Evolutionary conservation across 2,113 vertebrate genomes (phyloP).

Genomic region (Ceyx margarethae): DNA sequence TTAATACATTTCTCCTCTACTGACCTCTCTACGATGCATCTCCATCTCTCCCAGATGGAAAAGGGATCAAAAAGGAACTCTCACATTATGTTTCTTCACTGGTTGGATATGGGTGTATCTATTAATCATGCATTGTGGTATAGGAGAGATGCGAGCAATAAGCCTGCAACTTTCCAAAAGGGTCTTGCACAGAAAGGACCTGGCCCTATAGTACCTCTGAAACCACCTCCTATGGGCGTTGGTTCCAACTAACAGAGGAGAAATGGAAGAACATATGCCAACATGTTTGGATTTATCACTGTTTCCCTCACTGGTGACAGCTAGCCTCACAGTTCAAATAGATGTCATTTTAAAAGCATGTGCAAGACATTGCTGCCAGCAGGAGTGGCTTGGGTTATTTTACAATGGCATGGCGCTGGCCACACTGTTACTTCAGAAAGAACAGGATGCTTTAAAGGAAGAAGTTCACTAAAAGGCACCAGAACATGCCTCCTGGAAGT

Average conservation of each 20-base stretch:
- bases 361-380: not conserved
- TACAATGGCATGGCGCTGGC: fast-evolving
- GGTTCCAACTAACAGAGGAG: not conserved
- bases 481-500: not conserved
- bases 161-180: not conserved
- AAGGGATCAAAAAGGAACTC: not conserved
- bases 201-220: not conserved
- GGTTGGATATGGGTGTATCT: not conserved
- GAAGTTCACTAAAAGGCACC: fast-evolving
- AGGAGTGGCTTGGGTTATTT: fast-evolving
- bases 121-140: fast-evolving
- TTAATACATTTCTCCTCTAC: not conserved
- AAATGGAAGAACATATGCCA: not conserved
- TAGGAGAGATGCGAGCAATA: fast-evolving
- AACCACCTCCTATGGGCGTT: not conserved
- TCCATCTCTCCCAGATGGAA: not conserved
- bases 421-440: fast-evolving
- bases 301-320: not conserved
- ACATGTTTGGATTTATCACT: not conserved
- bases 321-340: not conserved
- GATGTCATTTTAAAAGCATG: not conserved
- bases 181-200: not conserved
- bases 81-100: not conserved
- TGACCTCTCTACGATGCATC: fast-evolving
- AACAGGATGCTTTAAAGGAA: fast-evolving